Base-by-base conservation (phyloP, 1,140 invertebrate species). In the Caenorhabditis brenneri region DNA sequence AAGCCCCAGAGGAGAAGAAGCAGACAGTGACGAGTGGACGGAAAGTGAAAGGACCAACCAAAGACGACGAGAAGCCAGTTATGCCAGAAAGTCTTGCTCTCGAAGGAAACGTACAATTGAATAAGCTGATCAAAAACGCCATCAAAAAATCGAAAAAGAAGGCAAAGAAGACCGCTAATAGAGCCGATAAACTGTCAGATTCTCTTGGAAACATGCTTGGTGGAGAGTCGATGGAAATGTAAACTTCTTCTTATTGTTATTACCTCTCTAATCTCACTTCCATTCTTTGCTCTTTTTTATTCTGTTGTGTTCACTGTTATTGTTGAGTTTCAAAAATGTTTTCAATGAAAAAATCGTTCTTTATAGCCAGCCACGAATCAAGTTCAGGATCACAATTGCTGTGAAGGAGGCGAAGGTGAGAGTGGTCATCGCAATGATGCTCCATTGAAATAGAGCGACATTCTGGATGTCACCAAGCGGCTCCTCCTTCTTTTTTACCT, bases 71-170 rank as follows among this genome's bases (percentile, higher is more conserved):
- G 10, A 60, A 79, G 58, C 80, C 81, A 33, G 69, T 86, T 16
- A 22, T 79, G 2, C 83, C 85, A n/a, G 86, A 81, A 19, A 79
- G 69, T 42, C 78, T 86, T 6, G 24, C 80, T 16, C 29, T 87
- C 24, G 81, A 83, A n/a, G 86, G 85, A 29, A 88, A 88, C 48
- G 65, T 86, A 19, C 87, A 86, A 46, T 51, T 88, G 24, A 88
- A 88, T 42, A 74, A 78, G 31, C 39, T 79, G n/a, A 88, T 88
- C 60, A 88, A 88, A 46, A 86, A 80, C 9, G 84, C 87, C 22
- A 81, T 88, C 29, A 88, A 88, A 58, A 87, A 87, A n/a, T 39
- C 65, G 31, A 87, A 88, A 85, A 88, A 87, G 80, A 80, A 81
- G 46, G 6, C 33, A 5, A 84, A 78, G 24, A 88, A 87, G 69